Percentiles rank a stretch among this genome's conserved stretches.
Evolutionary conservation across 2,113 vertebrate species (phyloP).

Genomic region (Neopipo cinnamomea): DNA sequence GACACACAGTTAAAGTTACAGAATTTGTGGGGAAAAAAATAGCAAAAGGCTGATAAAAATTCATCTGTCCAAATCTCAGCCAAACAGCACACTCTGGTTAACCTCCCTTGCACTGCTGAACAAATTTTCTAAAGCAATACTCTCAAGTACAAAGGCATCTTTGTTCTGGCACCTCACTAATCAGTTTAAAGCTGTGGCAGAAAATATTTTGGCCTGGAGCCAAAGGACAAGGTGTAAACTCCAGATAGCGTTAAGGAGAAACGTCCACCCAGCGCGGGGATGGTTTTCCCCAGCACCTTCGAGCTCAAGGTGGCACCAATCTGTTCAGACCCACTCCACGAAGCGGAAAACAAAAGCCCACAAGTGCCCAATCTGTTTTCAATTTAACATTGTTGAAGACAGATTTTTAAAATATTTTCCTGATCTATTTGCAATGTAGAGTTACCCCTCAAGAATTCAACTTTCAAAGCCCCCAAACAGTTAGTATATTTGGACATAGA

Average conservation of each 20-base stretch:
- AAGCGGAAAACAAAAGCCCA: neutral
- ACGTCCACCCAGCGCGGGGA: neutral
- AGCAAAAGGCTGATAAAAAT: neutral
- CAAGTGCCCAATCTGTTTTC: neutral
- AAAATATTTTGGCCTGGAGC: constrained; percentile 69
- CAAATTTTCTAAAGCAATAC: constrained; percentile 63
- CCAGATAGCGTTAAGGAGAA: constrained; percentile 67
- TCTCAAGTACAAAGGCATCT: constrained; percentile 69
- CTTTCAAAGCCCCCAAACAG: neutral
- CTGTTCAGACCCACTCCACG: neutral
- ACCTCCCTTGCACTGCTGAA: constrained; percentile 46
- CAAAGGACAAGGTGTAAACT: constrained; percentile 68
- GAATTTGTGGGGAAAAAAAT: neutral
- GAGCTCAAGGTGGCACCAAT: constrained; percentile 5
- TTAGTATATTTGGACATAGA: neutral
- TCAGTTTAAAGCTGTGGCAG: constrained; percentile 71
- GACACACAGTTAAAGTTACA: neutral
- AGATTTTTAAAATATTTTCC: neutral
- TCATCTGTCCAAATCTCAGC: constrained; percentile 44
- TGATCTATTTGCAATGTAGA: neutral
- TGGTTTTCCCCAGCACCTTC: neutral
- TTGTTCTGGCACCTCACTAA: constrained; percentile 78
- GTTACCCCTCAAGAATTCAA: neutral
- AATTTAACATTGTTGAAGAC: neutral
- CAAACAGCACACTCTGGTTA: constrained; percentile 36